Evolutionary conservation across 2,113 vertebrate species (phyloP).

Genomic region (Amia ocellicauda): DNA sequence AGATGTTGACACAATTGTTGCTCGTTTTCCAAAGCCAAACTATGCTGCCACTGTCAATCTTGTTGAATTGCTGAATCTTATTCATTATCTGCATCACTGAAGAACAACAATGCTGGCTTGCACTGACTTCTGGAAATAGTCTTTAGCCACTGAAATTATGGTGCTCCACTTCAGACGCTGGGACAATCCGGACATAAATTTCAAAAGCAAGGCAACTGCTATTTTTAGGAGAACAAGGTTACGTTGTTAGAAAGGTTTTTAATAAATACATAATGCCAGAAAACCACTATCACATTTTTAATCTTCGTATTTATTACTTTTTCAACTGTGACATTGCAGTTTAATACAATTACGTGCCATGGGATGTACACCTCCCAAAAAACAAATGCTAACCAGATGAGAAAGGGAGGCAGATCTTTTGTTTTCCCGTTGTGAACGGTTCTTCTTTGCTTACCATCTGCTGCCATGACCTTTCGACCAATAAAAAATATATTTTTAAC

Average conservation of each 20-base stretch:
- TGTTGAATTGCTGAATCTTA: conserved; percentile 17
- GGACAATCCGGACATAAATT: not conserved
- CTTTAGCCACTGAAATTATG: not conserved
- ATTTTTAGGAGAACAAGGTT: not conserved
- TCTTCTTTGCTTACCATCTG: conserved; percentile 46
- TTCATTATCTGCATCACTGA: conserved; percentile 5
- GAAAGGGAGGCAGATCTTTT: conserved; percentile 47
- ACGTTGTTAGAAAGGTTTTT: too few relatives aligned
- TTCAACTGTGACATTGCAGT: too few relatives aligned
- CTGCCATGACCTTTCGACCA: conserved; percentile 56
- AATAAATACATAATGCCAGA: too few relatives aligned
- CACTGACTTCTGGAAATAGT: not conserved
- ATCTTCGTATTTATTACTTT: too few relatives aligned
- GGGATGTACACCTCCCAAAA: conserved; percentile 25
- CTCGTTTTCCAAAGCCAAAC: conserved; percentile 1
- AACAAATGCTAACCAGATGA: conserved; percentile 41
- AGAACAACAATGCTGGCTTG: not conserved
- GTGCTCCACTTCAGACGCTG: not conserved
- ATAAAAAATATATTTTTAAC: too few relatives aligned
- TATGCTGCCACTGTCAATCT: not conserved
- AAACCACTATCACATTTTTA: too few relatives aligned
- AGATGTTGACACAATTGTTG: conserved; percentile 1
- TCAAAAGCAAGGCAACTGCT: not conserved
- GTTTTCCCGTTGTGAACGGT: conserved; percentile 44
- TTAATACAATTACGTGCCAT: conserved; percentile 31